phyloP scores from a whole-genome alignment of 2,888 invertebrate genomes.

The Baccha elongata region DNA sequence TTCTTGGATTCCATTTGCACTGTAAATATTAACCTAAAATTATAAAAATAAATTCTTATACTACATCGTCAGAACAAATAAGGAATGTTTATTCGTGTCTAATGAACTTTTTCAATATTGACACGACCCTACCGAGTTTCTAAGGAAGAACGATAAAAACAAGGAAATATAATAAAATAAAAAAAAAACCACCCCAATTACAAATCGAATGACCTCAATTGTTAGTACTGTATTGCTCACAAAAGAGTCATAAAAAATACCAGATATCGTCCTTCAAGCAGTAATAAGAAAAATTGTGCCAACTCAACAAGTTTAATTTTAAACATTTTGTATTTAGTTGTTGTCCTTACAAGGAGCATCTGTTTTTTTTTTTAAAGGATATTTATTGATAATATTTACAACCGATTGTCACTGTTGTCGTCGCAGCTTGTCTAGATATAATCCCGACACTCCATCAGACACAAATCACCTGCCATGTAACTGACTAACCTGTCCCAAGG shows the following conservation, averaged over 20 bases:
- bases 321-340: too few species aligned
- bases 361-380: slow-evolving; percentile 28
- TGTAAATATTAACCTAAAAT: slow-evolving; percentile 35
- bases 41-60: background rate
- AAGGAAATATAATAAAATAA: slow-evolving; percentile 1
- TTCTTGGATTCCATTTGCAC: slow-evolving; percentile 25
- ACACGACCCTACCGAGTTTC: slow-evolving; percentile 5
- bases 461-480: slow-evolving; percentile 53
- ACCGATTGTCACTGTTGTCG: background rate
- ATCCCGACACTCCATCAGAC: slow-evolving; percentile 30
- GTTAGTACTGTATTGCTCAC: too few species aligned
- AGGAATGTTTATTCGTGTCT: slow-evolving; percentile 31
- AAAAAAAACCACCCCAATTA: slow-evolving; percentile 22
- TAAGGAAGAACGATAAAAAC: slow-evolving; percentile 3
- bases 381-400: slow-evolving; percentile 38
- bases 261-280: background rate
- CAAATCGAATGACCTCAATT: slow-evolving; percentile 47
- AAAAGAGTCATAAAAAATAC: slow-evolving; percentile 2
- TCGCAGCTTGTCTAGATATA: slow-evolving; percentile 29
- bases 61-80: background rate
- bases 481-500: slow-evolving; percentile 47
- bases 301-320: slow-evolving; percentile 49
- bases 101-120: slow-evolving; percentile 60
- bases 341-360: slow-evolving; percentile 33
- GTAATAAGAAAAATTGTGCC: slow-evolving; percentile 24